Evolutionary conservation across 92 coral and sea anemone genomes (phyloP), one percentile per base, ranked within the genome.

Genomic region (Pocillopora meandrina): DNA sequence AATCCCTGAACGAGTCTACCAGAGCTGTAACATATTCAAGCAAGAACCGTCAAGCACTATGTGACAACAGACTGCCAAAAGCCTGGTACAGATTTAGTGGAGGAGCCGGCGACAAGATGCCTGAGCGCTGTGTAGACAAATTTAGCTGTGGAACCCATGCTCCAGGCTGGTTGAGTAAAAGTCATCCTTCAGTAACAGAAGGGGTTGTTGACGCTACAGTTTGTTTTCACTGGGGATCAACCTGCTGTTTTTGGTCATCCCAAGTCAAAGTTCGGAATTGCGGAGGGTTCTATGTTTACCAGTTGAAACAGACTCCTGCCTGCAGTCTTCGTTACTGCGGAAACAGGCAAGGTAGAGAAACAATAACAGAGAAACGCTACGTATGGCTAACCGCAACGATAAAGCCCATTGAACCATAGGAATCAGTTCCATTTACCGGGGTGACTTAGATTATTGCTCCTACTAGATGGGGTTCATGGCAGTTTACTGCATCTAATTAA

Each of bases 301-400:
- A 71, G 11, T 61, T 82, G 17, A 12, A 19, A 12, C 85, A 14
- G 42, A 15, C 49, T 5, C 71, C 71, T 5, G 1, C 19, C 18
- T 82, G 85, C 76, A 71, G 61, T 49, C 85, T 82, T 34, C 85
- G 85, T 23, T 82, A 82, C 34, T 82, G 85, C 21, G 85, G 78
- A 60, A 81, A 81, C 59, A 80, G 70, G 1, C 16, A 58, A 36
- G 85, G 85, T 82, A 49, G 20, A 49, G 18, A n/a, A 1, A 74
- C 26, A 4, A 1, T 35, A 42, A 42, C 52, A 42, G 52, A 7
- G 52, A 42, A 7, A 7, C 52, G 4, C 4, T 42, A 3, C 1
- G 4, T 3, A 42, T 3, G 8, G 52, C 1, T 3, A 42, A 7
- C 52, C 52, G 52, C 8, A 42, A 3, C 52, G 8, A 42, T 42